Evolutionary conservation across 2,113 vertebrate genomes (phyloP).

Genomic region (Aplodontia rufa): DNA sequence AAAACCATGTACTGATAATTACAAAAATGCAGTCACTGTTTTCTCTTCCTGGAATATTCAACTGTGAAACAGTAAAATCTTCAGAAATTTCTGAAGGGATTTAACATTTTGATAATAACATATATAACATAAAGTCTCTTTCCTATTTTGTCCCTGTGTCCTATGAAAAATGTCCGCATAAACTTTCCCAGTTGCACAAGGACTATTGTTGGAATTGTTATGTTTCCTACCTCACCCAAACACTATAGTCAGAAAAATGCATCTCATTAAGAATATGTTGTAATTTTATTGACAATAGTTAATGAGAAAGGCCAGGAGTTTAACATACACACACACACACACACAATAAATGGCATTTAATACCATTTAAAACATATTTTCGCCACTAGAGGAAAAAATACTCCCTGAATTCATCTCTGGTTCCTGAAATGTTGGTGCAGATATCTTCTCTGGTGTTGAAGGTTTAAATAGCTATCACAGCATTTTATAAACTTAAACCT

Average conservation of each 20-base stretch:
- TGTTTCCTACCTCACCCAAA: constrained; percentile 72
- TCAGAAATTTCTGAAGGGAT: not conserved
- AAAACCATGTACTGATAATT: not conserved
- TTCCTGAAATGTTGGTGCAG: constrained; percentile 79
- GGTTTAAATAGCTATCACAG: constrained; percentile 84
- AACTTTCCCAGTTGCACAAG: constrained; percentile 22
- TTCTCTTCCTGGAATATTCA: not conserved
- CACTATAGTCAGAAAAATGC: constrained; percentile 76
- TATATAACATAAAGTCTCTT: constrained; percentile 30
- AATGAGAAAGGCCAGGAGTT: constrained; percentile 85
- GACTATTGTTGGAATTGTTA: constrained; percentile 52
- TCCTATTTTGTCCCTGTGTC: constrained; percentile 14
- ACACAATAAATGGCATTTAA: no score
- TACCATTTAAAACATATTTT: constrained; percentile 75
- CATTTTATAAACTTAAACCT: constrained; percentile 85
- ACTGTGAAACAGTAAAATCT: not conserved
- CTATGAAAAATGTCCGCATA: constrained; percentile 42
- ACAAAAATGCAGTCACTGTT: not conserved
- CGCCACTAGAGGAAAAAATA: constrained; percentile 72
- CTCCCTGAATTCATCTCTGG: constrained; percentile 76
- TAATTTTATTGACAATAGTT: constrained; percentile 88
- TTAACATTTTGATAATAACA: not conserved
- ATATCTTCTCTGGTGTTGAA: constrained; percentile 78
- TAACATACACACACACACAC: no score
- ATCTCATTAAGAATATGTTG: constrained; percentile 76